phyloP scores from a whole-genome alignment of 1,140 invertebrate genomes.

The Onthophagus taurus region DNA sequence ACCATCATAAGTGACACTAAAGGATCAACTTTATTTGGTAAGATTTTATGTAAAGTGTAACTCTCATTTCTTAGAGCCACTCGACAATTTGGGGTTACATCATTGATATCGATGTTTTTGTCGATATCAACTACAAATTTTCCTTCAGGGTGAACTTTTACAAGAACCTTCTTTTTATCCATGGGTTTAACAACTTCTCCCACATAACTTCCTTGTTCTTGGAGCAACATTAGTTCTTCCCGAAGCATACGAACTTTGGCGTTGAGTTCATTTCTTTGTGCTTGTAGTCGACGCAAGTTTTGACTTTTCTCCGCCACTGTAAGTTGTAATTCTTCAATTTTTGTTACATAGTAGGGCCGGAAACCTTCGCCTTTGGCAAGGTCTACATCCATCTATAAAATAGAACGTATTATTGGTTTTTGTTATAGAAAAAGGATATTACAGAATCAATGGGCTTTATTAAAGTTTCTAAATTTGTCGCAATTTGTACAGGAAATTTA shows the following conservation, averaged over 20 bases:
- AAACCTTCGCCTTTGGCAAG: slow-evolving; percentile 75
- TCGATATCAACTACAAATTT: slow-evolving; percentile 99
- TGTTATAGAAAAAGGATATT: background rate
- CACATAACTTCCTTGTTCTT: slow-evolving; percentile 99
- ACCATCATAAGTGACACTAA: slow-evolving; percentile 99
- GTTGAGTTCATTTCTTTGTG: slow-evolving; percentile 98
- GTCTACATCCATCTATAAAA: slow-evolving; percentile 76
- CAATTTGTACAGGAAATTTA: background rate
- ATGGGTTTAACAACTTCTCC: slow-evolving; percentile 99
- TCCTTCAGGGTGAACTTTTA: slow-evolving; percentile 99
- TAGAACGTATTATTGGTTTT: background rate
- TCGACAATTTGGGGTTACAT: slow-evolving; percentile 94
- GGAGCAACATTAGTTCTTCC: slow-evolving; percentile 94
- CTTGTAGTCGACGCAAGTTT: slow-evolving; percentile 93
- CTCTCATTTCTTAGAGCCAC: slow-evolving; percentile 98
- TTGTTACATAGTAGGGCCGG: slow-evolving; percentile 89
- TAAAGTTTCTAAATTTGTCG: background rate
- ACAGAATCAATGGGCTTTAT: background rate
- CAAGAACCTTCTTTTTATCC: slow-evolving; percentile 99
- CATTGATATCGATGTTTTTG: slow-evolving; percentile 98
- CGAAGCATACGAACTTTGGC: slow-evolving; percentile 95
- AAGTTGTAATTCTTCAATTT: slow-evolving; percentile 93
- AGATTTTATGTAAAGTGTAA: slow-evolving; percentile 97
- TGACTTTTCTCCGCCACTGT: slow-evolving; percentile 96
- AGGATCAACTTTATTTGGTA: slow-evolving; percentile 99